Evolutionary conservation across 2,797 vertebrate genomes (phyloP), one percentile per base, ranked within the genome.

Genomic region (Onychomys torridus): DNA sequence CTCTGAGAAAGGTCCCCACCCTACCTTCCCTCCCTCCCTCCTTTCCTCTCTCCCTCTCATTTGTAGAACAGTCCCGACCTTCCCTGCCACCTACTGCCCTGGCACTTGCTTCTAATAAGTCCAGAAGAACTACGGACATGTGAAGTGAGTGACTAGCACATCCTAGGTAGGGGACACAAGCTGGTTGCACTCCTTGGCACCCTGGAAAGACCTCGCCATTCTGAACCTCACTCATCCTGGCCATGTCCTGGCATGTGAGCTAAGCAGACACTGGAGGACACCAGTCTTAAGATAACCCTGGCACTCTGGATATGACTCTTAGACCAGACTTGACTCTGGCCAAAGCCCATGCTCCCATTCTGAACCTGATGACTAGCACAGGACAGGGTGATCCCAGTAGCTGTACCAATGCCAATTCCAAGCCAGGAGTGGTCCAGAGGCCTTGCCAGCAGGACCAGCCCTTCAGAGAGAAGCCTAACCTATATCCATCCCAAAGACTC

Each of bases 51-150:
- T 29, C 32, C 25, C 91, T 0, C 49, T 67, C 92, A 1, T 17
- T 40, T 13, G 49, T 25, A 34, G 11, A 37, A 40, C 0, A 37
- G 40, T 2, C 84, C 32, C 1, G 0, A 40, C 8, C 67, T 52
- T 79, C 34, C 61, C 55, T 3, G 5, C 59, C 13, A 2, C 52
- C 67, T 43, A 0, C 1, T 6, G n/a, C 0, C 1, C 17, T 27
- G 65, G 52, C 46, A 1, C 9, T 7, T 4, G 13, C 49, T 73
- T 55, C 87, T 34, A 32, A 4, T 13, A 40, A 21, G 69, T 46
- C 0, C 0, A 6, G 17, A 0, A 1, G 49, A 57, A 17, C 69
- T 9, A 0, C 6, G 29, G 6, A 37, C n/a, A 7, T 2, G 10
- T 0, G 34, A 27, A 3, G 40, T 16, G 79, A 77, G 59, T 5